phyloP scores from a whole-genome alignment of 2,113 vertebrate species.

The Thryonomys swinderianus region DNA sequence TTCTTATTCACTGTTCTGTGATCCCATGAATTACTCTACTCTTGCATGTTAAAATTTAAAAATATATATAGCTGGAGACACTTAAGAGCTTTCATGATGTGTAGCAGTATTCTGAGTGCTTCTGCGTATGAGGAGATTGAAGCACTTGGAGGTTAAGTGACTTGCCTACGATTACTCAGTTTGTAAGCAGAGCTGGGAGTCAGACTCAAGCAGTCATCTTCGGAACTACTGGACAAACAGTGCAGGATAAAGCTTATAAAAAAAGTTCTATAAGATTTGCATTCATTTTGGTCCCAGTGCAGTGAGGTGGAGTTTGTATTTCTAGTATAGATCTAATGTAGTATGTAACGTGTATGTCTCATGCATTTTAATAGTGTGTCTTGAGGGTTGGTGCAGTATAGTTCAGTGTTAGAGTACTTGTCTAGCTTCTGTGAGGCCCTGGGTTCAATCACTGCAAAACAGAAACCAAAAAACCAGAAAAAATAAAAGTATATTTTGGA shows the following conservation, averaged over 20 bases:
- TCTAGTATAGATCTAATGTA: background rate
- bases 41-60: background rate
- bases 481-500: background rate
- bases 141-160: background rate
- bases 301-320: background rate
- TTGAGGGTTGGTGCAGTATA: background rate
- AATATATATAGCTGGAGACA: background rate
- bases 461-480: background rate
- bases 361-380: conserved; percentile 25
- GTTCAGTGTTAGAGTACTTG: background rate
- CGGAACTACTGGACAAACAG: too few relatives aligned
- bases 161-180: background rate
- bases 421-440: background rate
- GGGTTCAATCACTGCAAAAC: background rate
- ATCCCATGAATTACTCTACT: background rate
- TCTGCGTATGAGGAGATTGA: background rate
- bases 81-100: background rate
- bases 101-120: background rate
- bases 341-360: background rate
- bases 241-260: background rate
- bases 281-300: background rate
- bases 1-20: background rate
- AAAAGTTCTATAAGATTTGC: background rate
- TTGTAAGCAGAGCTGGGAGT: background rate
- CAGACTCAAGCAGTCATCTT: background rate